These are phyloP conservation scores for Nicator chloris DNA, from an alignment of 2,113 vertebrate genomes.

Conservation along the genomic window DNA sequence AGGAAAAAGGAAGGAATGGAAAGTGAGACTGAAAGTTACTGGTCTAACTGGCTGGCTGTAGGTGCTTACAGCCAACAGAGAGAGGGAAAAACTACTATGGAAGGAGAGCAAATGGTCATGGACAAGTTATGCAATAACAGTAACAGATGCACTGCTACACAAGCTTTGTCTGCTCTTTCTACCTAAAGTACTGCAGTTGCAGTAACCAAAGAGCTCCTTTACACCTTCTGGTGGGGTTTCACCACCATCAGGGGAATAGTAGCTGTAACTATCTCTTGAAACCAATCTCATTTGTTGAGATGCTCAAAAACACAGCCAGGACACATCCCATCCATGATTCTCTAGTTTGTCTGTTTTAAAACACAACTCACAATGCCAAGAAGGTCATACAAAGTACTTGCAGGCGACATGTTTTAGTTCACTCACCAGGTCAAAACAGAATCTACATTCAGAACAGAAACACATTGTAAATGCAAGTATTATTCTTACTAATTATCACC, in stretches of 20 bases:
- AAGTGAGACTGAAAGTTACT: not conserved
- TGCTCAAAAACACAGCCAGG: not conserved
- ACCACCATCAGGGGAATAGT: not conserved
- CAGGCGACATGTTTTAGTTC: not conserved
- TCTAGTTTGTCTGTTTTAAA: not conserved
- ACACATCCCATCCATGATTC: not conserved
- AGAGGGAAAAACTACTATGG: not conserved
- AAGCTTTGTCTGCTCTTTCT: not conserved
- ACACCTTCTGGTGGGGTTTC: not conserved
- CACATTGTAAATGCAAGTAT: not conserved
- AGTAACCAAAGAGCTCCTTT: not conserved
- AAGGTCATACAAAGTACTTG: not conserved
- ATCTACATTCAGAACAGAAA: not conserved
- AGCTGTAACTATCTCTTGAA: not conserved
- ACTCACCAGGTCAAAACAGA: not conserved
- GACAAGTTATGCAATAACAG: fast-evolving
- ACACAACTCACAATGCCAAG: not conserved
- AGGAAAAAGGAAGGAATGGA: not conserved
- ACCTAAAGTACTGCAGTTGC: not conserved
- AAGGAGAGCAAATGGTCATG: not conserved
- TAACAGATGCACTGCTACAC: not conserved
- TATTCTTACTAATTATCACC: not conserved
- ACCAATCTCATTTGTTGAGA: not conserved
- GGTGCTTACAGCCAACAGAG: not conserved
- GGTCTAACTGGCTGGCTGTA: not conserved